Evolutionary conservation across 2,888 invertebrate species (phyloP), one percentile per base, ranked within the genome.

Genomic region (Euphydryas editha): DNA sequence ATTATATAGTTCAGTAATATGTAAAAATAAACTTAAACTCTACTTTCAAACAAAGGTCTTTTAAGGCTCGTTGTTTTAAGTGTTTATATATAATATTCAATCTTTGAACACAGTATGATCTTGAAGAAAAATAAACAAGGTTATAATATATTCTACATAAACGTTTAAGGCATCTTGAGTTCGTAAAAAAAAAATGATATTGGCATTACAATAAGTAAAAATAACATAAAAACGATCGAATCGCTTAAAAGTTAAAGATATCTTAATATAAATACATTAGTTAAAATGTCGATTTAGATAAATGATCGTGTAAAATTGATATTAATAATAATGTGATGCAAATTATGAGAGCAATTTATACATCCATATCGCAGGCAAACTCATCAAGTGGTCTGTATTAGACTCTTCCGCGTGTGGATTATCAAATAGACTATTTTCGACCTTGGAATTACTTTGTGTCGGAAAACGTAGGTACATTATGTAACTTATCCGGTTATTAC

Each of bases 361-460:
- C 58, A 62, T 39, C 55, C 56, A 59, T 69, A 63, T 62, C 62
- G 51, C 67, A 62, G 57, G 62, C 70, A 62, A 70, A 65, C 59
- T 72, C 69, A 72, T 68, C 70, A 66, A 72, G 69, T 72, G 72
- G 71, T 57, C 44, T 66, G 62, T 72, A 72, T 71, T 72, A 71
- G 64, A 60, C 57, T 71, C 69, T 71, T 72, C 72, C 72, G 72
- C 66, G 66, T 65, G 58, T 47, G 54, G 65, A 59, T 67, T 71
- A 66, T 66, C 57, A 58, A 42, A 59, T 64, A 68, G 42, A 64
- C 63, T 57, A 57, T 64, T 68, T 60, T 59, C 66, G 66, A 62
- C 72, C 72, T 71, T 72, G 68, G 44, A 42, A 55, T 47, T 68
- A 66, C 56, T 64, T 72, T 72, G 61, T 69, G 69, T 24, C 49